These are phyloP conservation scores for Ophion costatus DNA, from an alignment of 2,888 invertebrate genomes.

Conservation along the genomic window DNA sequence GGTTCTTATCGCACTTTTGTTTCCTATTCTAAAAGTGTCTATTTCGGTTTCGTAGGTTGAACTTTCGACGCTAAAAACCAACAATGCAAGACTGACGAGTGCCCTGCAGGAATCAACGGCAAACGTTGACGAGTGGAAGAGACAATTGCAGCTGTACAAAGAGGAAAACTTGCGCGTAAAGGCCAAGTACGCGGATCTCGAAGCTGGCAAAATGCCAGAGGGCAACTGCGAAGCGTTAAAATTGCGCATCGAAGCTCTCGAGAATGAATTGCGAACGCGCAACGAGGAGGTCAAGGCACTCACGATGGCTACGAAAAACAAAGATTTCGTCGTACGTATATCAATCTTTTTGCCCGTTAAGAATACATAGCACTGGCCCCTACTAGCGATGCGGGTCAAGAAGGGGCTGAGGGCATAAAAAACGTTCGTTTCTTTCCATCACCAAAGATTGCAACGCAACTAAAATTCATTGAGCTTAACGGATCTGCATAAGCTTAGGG, in stretches of 20 bases:
- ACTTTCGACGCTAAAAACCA: conserved; percentile 96
- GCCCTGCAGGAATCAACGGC: conserved; percentile 98
- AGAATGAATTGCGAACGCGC: conserved; percentile 92
- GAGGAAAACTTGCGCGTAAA: conserved; percentile 95
- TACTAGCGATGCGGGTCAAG: too few relatives aligned
- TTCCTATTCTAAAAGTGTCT: conserved; percentile 10
- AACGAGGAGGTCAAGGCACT: conserved; percentile 91
- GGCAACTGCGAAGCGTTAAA: conserved; percentile 87
- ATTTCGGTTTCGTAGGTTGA: conserved; percentile 86
- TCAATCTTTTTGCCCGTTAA: conserved; percentile 40
- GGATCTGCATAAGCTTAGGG: too few relatives aligned
- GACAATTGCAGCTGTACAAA: conserved; percentile 96
- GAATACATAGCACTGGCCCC: background rate
- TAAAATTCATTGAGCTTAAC: too few relatives aligned
- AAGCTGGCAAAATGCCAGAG: conserved; percentile 86
- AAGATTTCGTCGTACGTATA: conserved; percentile 80
- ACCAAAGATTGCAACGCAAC: too few relatives aligned
- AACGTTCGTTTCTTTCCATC: too few relatives aligned
- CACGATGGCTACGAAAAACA: conserved; percentile 83
- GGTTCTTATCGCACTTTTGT: background rate
- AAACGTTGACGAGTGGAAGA: conserved; percentile 99
- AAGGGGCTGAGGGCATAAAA: too few relatives aligned
- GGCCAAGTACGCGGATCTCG: conserved; percentile 89
- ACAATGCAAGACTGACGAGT: conserved; percentile 96
- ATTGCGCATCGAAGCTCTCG: conserved; percentile 92